Percentiles rank a stretch among this genome's conserved stretches.
These are phyloP conservation scores for Trigoniulus corallinus DNA, from an alignment of 1,140 invertebrate species.

Conservation along the genomic window DNA sequence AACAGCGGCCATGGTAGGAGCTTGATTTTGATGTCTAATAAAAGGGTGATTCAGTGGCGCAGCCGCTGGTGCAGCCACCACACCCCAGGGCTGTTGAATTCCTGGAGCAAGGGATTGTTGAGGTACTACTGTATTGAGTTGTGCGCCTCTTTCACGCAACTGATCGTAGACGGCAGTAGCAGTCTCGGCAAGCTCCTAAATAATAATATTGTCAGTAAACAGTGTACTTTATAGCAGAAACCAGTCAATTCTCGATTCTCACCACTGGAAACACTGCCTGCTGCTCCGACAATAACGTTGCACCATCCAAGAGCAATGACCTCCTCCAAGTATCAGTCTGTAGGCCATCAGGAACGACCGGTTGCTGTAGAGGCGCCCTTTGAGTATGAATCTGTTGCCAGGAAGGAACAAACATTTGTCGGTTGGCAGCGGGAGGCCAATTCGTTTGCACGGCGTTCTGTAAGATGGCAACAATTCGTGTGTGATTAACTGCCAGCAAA, in stretches of 20 bases:
- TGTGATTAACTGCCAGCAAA: no score
- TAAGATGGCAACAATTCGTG: neutral
- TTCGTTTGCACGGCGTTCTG: slow-evolving; percentile 56
- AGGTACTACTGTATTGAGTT: slow-evolving; percentile 12
- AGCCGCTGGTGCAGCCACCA: slow-evolving; percentile 8
- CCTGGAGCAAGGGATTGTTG: slow-evolving; percentile 11
- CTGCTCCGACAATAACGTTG: slow-evolving; percentile 34
- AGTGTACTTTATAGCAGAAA: no score
- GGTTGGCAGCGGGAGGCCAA: slow-evolving; percentile 48
- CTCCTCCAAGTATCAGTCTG: slow-evolving; percentile 46
- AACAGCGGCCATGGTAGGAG: neutral
- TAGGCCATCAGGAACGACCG: slow-evolving; percentile 38
- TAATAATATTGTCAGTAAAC: no score
- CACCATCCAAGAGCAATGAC: slow-evolving; percentile 61
- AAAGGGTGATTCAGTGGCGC: slow-evolving; percentile 1
- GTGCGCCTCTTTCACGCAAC: slow-evolving; percentile 17
- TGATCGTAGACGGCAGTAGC: slow-evolving; percentile 11
- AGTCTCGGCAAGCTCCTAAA: neutral
- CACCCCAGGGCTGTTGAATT: slow-evolving; percentile 12
- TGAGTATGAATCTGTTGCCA: slow-evolving; percentile 63
- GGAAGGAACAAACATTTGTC: slow-evolving; percentile 62
- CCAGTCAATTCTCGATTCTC: slow-evolving; percentile 12
- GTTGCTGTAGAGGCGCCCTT: slow-evolving; percentile 45
- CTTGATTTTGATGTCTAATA: neutral
- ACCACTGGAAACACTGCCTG: slow-evolving; percentile 41